Evolutionary conservation across 2,888 invertebrate species (phyloP), one percentile per base, ranked within the genome.

Genomic region (Bugulina stolonifera): DNA sequence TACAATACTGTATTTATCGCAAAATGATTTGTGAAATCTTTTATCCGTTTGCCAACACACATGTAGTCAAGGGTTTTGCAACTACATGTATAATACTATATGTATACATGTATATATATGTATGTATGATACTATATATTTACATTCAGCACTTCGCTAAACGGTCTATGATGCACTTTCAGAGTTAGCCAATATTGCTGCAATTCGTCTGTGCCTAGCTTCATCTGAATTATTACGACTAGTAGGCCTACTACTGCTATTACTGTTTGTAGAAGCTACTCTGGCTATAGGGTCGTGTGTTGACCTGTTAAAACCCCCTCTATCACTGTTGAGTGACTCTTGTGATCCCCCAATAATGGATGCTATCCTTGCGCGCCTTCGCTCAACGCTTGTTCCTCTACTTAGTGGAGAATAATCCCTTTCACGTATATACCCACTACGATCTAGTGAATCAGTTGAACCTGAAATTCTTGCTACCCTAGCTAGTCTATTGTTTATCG

Each of bases 331-430:
- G 14, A 64, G 14, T 32, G 64, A 64, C 5, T 64, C 64, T 10
- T 14, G 22, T 32, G 64, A 64, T 25, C 27, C 64, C 2, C 64
- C 64, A 22, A 64, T 64, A 34, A 64, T 64, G 10, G 64, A 22
- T 32, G 64, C 64, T 25, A 64, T 64, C 32, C 64, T 64, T 34
- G 64, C 64, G 3, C 27, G 64, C 32, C 64, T 64, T 14, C 64
- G 27, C 5, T 64, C 64, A 14, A 64, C 22, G 5, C 64, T 34
- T 3, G 14, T 64, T 32, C 64, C 27, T 32, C 64, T 32, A 18
- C 43, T 43, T 43, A 43, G 5, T 43, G 43, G 43, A 10, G 43
- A 43, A 43, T 10, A 43, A 43, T 43, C 43, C 18, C 43, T 43
- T n/a, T n/a, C n/a, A n/a, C n/a, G n/a, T 43, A 43, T 43, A 18